Evolutionary conservation across 1,140 invertebrate species (phyloP), one percentile per base, ranked within the genome.

Genomic region (Chrysomallon squamiferum): DNA sequence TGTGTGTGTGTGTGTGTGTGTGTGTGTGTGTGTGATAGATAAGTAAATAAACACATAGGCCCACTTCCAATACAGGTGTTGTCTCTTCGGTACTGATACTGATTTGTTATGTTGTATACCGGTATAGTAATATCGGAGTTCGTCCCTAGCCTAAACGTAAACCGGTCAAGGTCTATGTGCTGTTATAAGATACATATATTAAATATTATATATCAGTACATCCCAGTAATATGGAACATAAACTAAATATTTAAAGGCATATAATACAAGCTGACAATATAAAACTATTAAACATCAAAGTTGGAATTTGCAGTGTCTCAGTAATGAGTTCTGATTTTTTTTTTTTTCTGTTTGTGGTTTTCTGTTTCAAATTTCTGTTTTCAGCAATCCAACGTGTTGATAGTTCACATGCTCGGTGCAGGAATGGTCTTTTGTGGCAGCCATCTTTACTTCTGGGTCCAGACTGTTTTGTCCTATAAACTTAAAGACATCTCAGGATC

Each of bases 351-450:
- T 7, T 64, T 5, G 25, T 15, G 18, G 1, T 29, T 5, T 20
- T 13, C 30, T 33, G 9, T n/a, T n/a, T n/a, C n/a, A n/a, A n/a
- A n/a, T n/a, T n/a, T n/a, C n/a, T n/a, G n/a, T 64, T 76, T 78
- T 20, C 68, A 86, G 87, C 91, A 93, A 83, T 91, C 89, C 0
- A 90, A 90, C 74, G 88, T 92, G 4, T 77, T 92, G 7, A 83
- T 87, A 50, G 88, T 93, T 15, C 92, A 93, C 76, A 85, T 92
- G 22, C 84, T 90, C 25, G 92, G 92, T 22, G 92, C 92, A 18
- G 82, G 90, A 25, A 80, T 90, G 63, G 90, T 90, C 35, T 93
- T 93, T 84, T 89, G 88, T 7, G 83, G 88, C 58, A 91, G 90
- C 18, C 88, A 88, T 2, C 65, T 90, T 3, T 93, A 92, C 77